These are phyloP conservation scores for Aphodius sticticus DNA, from an alignment of 2,888 invertebrate genomes.

Conservation along the genomic window DNA sequence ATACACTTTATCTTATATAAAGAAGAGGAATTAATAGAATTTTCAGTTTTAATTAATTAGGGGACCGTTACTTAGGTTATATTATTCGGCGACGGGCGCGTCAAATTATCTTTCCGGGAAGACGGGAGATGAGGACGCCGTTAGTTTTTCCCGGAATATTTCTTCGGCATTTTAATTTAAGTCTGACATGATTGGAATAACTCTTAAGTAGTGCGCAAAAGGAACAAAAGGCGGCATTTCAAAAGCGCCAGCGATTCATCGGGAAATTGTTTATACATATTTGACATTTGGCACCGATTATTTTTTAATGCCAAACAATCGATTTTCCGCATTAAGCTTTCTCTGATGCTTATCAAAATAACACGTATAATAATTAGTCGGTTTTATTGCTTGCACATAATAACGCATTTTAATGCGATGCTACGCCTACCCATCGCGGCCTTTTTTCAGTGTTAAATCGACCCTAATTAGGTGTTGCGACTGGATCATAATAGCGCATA, in stretches of 20 bases:
- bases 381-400: background rate
- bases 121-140: background rate
- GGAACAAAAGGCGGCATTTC: background rate
- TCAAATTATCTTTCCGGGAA: background rate
- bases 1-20: too few species aligned
- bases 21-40: too few species aligned
- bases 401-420: background rate
- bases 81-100: background rate
- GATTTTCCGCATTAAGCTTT: slow-evolving; percentile 6
- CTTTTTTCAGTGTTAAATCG: background rate
- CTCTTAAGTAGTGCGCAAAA: background rate
- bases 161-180: background rate
- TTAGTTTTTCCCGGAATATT: background rate
- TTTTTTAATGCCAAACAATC: slow-evolving; percentile 19
- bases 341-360: background rate
- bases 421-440: background rate
- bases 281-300: slow-evolving; percentile 6
- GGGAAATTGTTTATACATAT: slow-evolving; percentile 16
- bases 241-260: background rate
- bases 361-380: background rate
- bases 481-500: background rate
- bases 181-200: background rate
- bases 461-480: slow-evolving; percentile 4
- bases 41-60: background rate
- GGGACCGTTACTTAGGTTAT: background rate